phyloP scores from a whole-genome alignment of 2,113 vertebrate genomes.

The Podarcis muralis region DNA sequence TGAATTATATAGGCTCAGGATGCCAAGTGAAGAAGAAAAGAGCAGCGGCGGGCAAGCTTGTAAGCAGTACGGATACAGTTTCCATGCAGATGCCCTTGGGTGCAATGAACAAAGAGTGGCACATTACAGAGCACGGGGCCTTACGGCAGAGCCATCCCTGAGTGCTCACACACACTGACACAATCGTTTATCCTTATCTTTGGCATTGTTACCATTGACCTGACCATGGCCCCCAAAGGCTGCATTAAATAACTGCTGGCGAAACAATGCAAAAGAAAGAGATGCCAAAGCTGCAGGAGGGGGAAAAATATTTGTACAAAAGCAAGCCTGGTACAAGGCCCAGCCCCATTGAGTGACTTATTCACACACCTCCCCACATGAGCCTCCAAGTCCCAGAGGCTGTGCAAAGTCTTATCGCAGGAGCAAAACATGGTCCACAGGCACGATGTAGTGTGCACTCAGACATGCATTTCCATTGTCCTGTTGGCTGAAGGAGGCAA shows the following conservation, averaged over 20 bases:
- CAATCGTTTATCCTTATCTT: neutral
- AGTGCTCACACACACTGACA: neutral
- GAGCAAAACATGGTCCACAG: neutral
- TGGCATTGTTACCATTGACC: neutral
- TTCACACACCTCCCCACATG: neutral
- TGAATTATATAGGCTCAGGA: neutral
- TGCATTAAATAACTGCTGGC: neutral
- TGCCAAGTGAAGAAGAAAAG: slow-evolving; percentile 12
- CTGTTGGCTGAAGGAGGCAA: neutral
- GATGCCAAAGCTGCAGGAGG: neutral
- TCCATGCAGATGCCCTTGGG: neutral
- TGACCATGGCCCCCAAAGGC: neutral
- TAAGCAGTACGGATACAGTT: neutral
- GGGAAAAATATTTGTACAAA: neutral
- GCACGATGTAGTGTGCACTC: neutral
- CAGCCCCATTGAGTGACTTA: neutral
- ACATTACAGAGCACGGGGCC: no score
- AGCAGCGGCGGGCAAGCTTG: neutral
- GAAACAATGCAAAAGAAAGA: neutral
- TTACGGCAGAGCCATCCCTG: neutral
- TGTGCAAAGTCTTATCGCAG: neutral
- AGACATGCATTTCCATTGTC: neutral
- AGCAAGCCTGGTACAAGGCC: neutral
- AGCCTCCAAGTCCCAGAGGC: neutral
- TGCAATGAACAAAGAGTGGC: neutral